A percentile compares a stretch with the other conserved stretches of the same genome.
phyloP scores from a whole-genome alignment of 64 coral and sea anemone genomes.

The Porites lutea region DNA sequence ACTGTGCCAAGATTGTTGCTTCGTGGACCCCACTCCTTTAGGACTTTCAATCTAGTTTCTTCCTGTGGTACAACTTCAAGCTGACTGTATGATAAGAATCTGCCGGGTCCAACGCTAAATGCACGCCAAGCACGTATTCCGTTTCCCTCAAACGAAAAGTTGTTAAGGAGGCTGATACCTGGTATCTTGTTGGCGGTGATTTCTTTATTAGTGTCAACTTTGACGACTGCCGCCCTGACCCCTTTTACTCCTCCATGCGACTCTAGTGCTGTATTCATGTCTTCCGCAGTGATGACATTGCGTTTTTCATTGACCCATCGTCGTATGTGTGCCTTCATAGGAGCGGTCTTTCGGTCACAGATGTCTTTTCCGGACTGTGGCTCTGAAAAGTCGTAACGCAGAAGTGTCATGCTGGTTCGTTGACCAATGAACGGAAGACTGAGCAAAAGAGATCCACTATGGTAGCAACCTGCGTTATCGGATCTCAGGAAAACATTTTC shows the following conservation, averaged over 20 bases:
- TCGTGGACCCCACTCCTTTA: neutral
- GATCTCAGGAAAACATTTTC: neutral
- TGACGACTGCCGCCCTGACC: neutral
- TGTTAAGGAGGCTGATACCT: constrained; percentile 9
- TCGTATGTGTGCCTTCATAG: constrained; percentile 42
- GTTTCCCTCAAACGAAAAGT: neutral
- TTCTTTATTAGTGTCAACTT: neutral
- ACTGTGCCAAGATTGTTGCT: no score
- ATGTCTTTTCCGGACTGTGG: constrained; percentile 37
- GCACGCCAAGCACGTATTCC: constrained; percentile 9
- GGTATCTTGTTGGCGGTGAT: constrained; percentile 10
- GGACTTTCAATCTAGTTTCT: neutral
- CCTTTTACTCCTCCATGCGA: constrained; percentile 38
- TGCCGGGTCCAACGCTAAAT: neutral
- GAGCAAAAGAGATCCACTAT: constrained; percentile 30
- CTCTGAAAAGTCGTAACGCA: constrained; percentile 35
- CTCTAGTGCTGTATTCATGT: constrained; percentile 39
- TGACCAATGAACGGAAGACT: neutral
- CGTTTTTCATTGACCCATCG: constrained; percentile 32
- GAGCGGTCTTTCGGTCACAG: constrained; percentile 37
- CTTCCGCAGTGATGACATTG: constrained; percentile 22
- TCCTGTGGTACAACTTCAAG: neutral
- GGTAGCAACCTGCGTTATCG: constrained; percentile 46
- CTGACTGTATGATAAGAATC: neutral
- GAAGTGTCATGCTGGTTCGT: neutral